These are phyloP conservation scores for Heliconius erato DNA, from an alignment of 2,888 invertebrate genomes.

Conservation along the genomic window DNA sequence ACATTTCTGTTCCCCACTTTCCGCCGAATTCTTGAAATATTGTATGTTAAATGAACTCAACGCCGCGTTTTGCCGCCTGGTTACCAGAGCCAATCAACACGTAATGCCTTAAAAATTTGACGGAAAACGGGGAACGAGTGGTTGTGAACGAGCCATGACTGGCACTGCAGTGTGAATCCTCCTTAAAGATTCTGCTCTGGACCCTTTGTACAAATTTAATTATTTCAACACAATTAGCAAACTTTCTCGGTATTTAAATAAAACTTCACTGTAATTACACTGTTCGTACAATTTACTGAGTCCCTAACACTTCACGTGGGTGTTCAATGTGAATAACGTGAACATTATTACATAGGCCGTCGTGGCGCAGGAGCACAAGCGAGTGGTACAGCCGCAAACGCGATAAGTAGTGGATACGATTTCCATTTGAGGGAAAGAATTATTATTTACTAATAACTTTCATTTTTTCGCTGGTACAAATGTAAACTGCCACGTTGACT, in stretches of 20 bases:
- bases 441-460: neutral
- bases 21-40: no score
- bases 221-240: constrained; percentile 21
- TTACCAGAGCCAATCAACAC: neutral
- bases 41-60: no score
- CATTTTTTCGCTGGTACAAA: neutral
- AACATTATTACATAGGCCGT: neutral
- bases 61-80: neutral
- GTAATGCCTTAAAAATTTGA: no score
- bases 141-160: no score
- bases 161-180: neutral
- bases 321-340: neutral
- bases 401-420: neutral
- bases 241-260: constrained; percentile 12
- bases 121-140: no score
- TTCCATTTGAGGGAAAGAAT: neutral
- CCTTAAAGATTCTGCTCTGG: neutral
- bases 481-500: no score
- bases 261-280: constrained; percentile 13
- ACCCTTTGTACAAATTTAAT: neutral
- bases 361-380: neutral
- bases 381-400: neutral
- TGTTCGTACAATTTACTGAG: constrained; percentile 8
- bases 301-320: neutral
- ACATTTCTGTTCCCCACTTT: no score